phyloP scores from a whole-genome alignment of 2,888 invertebrate species.

The Didymodactylos carnosus region DNA sequence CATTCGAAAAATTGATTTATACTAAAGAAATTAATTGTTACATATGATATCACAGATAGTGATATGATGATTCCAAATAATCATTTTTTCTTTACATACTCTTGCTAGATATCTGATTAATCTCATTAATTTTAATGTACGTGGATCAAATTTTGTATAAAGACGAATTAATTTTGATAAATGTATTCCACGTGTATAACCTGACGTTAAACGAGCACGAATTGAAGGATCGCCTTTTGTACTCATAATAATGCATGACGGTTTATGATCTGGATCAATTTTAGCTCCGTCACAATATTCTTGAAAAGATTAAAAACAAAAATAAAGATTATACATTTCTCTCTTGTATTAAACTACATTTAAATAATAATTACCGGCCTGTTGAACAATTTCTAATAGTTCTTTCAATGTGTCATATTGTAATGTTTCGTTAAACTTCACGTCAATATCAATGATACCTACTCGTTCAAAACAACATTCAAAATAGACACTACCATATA shows the following conservation, averaged over 20 bases:
- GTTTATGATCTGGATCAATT: neutral
- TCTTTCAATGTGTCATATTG: neutral
- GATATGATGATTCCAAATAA: too few relatives aligned
- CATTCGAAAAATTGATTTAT: too few relatives aligned
- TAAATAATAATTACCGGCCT: too few relatives aligned
- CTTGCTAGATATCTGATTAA: neutral
- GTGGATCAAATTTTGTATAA: neutral
- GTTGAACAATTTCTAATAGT: neutral
- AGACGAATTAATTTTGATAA: neutral
- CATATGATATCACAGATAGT: too few relatives aligned
- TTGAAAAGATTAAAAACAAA: too few relatives aligned
- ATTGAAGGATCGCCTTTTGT: neutral
- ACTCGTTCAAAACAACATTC: neutral
- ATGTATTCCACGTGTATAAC: neutral
- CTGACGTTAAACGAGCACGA: neutral
- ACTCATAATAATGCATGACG: neutral
- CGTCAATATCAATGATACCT: neutral
- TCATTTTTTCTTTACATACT: neutral
- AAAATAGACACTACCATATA: neutral
- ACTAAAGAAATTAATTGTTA: too few relatives aligned
- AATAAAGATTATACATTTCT: too few relatives aligned
- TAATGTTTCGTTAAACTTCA: neutral
- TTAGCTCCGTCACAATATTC: neutral
- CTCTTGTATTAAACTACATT: too few relatives aligned
- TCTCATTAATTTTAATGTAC: neutral